Conservation (phyloP, 2,797 vertebrate genomes). For the Myotis vivesi region DNA sequence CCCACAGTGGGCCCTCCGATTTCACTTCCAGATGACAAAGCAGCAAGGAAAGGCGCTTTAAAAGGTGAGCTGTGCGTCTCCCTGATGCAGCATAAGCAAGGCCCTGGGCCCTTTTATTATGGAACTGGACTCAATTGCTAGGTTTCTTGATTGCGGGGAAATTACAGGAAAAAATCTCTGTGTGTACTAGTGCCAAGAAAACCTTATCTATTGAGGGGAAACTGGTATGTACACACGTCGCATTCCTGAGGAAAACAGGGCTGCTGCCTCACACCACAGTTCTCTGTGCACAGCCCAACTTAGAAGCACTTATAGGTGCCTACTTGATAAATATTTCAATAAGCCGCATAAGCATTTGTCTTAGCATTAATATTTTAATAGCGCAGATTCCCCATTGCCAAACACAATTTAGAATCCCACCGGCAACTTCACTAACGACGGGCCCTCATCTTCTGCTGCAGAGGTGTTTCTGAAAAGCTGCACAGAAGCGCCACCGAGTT, state of each 20-base stretch:
- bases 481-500: neutral
- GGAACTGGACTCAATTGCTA: neutral
- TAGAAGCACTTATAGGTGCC: constrained; percentile 16
- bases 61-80: neutral
- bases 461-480: neutral
- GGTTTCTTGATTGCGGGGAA: constrained; percentile 40
- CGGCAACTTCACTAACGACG: neutral
- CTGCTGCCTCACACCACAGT: neutral
- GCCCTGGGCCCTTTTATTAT: neutral
- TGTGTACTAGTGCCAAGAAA: constrained; percentile 39
- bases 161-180: constrained; percentile 33
- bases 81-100: neutral
- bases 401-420: constrained; percentile 26
- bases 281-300: neutral
- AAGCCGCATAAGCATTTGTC: constrained; percentile 14
- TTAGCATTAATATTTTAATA: constrained; percentile 63
- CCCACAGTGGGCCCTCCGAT: neutral
- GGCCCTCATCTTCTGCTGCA: neutral
- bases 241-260: neutral
- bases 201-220: neutral
- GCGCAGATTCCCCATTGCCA: neutral
- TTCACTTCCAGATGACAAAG: neutral
- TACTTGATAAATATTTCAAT: constrained; percentile 48
- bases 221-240: neutral
- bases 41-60: neutral